Evolutionary conservation across 2,797 vertebrate species (phyloP), one percentile per base, ranked within the genome.

Genomic region (Takifugu ocellatus): DNA sequence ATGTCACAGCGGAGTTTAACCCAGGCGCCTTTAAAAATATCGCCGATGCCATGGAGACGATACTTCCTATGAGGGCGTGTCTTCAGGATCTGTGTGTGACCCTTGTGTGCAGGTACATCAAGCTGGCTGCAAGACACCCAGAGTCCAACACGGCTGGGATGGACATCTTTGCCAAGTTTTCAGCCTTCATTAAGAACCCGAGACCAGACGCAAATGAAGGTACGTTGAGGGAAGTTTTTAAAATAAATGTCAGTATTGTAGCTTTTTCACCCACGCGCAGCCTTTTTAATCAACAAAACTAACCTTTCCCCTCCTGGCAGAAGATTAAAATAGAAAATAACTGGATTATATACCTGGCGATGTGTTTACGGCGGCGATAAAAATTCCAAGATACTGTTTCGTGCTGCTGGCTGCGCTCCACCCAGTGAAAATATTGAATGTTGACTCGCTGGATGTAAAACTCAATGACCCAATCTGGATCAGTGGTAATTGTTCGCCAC

Each of bases 161-260:
- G 95, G 97, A 99, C 78, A 98, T 99, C 74, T 99, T 99, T 78
- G 97, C 97, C 82, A 99, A 98, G 86, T 99, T 99, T 77, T 99
- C 97, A 51, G 96, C 97, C 0, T 99, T 83, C 74, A 99, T 99
- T 70, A 99, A 99, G 83, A 99, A 99, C 77, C 97, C 97, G 4
- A 96, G 95, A 74, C 96, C 96, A 63, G 96, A 99, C 70, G 91
- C 89, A 74, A 99, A 99, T 53, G 96, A 99, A 90, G 96, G 97
- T 99, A 87, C 81, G 84, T 61, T 29, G 12, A 39, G 36, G 21
- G 6, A 46, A 21, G 3, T 33, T 10, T 33, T 33, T 10, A 27
- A 27, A 27, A 27, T 27, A 10, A 33, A 33, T 33, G 39, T 43
- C 39, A 43, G 16, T 12, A 43, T 43, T 43, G 10, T 43, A 29